Evolutionary conservation across 2,888 invertebrate genomes (phyloP), one percentile per base, ranked within the genome.

Genomic region (Nebria salina): DNA sequence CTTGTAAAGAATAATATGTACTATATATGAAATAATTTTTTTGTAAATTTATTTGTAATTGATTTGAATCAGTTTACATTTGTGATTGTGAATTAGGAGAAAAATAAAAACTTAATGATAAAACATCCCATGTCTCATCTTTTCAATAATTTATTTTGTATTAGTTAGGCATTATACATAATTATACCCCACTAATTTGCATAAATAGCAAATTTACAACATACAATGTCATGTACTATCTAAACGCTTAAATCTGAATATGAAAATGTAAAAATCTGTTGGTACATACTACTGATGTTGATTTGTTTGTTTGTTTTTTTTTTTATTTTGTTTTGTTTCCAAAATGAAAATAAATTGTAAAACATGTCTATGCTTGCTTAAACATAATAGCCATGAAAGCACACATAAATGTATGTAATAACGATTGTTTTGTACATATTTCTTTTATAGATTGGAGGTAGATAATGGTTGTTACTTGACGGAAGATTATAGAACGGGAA

Each of bases 171-270:
- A 86, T 87, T 86, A 87, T 87, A 87, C 87, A 87, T 87, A 86
- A 86, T 87, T 87, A 87, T 87, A 86, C 87, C 87, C 87, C 87
- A 86, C 87, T 87, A 86, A 86, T 86, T 85, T 85, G 86, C 86
- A 87, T 86, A 86, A 86, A 87, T 87, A 87, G 87, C 87, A 87
- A 86, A 86, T 87, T 34, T 34, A 87, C 86, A 87, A 86, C 86
- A 86, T 86, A 87, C 65, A 77, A 3, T 68, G 64, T 34, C 75
- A 68, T 81, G 65, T 73, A 25, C 85, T 86, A 86, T 54, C 54
- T 54, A 54, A 11, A 86, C 86, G 86, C 86, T 86, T 86, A 86
- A 85, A 85, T 85, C 86, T 86, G 86, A 86, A 87, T 87, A 87
- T 86, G 87, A 87, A 87, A 86, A 87, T 87, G 87, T 86, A 87